Conservation (phyloP, 2,888 invertebrate genomes). For the Heterodera filipjevi region DNA sequence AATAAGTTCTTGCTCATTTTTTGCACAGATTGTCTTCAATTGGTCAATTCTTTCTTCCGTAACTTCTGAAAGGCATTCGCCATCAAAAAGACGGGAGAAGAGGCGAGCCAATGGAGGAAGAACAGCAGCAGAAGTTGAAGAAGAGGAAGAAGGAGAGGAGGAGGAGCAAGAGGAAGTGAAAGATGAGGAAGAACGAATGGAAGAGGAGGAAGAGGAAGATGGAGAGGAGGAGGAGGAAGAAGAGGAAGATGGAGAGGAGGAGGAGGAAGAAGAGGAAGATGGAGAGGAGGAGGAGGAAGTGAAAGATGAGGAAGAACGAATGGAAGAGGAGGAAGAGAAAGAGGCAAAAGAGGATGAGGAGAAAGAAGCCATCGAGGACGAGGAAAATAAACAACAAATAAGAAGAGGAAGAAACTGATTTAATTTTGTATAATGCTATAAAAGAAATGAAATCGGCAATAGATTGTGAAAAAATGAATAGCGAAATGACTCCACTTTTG, state of each 20-base stretch:
- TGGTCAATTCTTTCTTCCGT: too few species aligned
- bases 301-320: background rate
- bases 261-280: background rate
- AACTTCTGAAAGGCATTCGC: too few species aligned
- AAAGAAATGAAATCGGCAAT: too few species aligned
- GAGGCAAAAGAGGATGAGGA: background rate
- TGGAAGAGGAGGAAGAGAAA: background rate
- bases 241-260: background rate
- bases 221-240: background rate
- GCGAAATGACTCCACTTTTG: too few species aligned
- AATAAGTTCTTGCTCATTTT: too few species aligned
- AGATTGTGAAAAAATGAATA: too few species aligned
- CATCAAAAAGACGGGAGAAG: too few species aligned
- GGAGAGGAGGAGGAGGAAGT: background rate
- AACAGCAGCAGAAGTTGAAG: too few species aligned
- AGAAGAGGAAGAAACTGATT: background rate
- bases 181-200: background rate
- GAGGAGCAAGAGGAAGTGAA: background rate
- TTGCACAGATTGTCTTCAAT: too few species aligned
- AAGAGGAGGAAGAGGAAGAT: background rate
- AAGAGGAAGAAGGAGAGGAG: background rate
- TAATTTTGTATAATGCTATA: too few species aligned
- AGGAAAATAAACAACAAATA: background rate
- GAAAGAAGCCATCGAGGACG: too few species aligned
- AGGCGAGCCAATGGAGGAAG: too few species aligned